Evolutionary conservation across 1,140 invertebrate genomes (phyloP).

Genomic region (Drosophila ambigua): DNA sequence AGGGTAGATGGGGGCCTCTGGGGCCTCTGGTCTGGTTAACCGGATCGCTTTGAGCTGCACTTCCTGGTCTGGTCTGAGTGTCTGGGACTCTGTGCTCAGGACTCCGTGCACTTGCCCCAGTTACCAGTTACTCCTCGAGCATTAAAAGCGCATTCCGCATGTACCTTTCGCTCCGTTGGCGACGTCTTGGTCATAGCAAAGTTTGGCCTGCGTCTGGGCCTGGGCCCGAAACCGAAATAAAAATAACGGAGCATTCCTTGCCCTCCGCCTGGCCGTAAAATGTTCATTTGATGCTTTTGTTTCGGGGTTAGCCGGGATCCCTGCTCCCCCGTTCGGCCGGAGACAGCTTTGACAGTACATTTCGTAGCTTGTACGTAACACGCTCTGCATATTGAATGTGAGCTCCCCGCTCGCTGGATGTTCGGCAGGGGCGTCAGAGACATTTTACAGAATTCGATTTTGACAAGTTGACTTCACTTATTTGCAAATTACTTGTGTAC

Average conservation of each 20-base stretch:
- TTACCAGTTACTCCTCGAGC: slow-evolving; percentile 3
- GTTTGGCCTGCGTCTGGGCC: not conserved
- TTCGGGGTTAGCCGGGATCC: slow-evolving; percentile 17
- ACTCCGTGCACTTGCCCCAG: slow-evolving; percentile 7
- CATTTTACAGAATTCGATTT: slow-evolving; percentile 40
- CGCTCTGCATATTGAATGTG: slow-evolving; percentile 64
- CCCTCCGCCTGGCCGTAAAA: slow-evolving; percentile 25
- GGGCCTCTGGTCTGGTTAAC: not conserved
- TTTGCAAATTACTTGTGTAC: slow-evolving; percentile 71
- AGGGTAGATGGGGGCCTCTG: not conserved
- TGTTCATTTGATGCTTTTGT: slow-evolving; percentile 49
- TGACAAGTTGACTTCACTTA: slow-evolving; percentile 65
- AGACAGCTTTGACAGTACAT: slow-evolving; percentile 62
- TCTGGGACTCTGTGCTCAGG: no score
- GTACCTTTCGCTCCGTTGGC: slow-evolving; percentile 15
- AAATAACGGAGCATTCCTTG: slow-evolving; percentile 29
- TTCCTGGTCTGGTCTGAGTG: slow-evolving; percentile 10
- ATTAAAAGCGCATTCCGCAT: slow-evolving; percentile 59
- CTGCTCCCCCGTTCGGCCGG: not conserved
- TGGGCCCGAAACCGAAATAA: slow-evolving; percentile 37
- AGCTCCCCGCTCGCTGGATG: not conserved
- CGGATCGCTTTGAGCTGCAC: no score
- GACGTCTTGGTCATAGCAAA: no score
- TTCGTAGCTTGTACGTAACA: slow-evolving; percentile 42
- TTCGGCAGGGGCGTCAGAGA: no score